A percentile compares a stretch with the other conserved stretches of the same genome.
These are phyloP conservation scores for Margaritifera margaritifera DNA, from an alignment of 2,888 invertebrate genomes.

Conservation along the genomic window DNA sequence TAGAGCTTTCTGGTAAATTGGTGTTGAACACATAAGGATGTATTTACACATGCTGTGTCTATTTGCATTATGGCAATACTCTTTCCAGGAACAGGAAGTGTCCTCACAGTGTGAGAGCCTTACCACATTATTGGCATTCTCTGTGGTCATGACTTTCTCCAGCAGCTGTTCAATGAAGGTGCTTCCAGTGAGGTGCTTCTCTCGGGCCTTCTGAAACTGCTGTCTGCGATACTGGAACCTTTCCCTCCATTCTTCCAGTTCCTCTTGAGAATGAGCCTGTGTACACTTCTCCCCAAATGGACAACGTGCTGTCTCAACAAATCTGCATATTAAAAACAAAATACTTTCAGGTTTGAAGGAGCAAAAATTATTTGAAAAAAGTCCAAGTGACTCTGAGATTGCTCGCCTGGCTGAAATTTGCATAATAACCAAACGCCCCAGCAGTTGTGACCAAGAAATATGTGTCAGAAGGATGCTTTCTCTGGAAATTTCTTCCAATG, in stretches of 20 bases:
- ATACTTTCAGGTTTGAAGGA: neutral
- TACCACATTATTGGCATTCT: conserved; percentile 78
- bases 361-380: neutral
- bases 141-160: conserved; percentile 75
- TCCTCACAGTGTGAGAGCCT: conserved; percentile 16
- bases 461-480: too few relatives aligned
- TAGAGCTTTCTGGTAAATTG: too few relatives aligned
- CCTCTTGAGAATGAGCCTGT: conserved; percentile 83
- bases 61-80: too few relatives aligned
- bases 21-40: too few relatives aligned
- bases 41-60: too few relatives aligned
- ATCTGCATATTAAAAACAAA: conserved; percentile 31
- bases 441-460: too few relatives aligned
- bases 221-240: conserved; percentile 79
- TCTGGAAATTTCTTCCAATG: too few relatives aligned
- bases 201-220: conserved; percentile 76
- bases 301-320: conserved; percentile 73
- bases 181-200: conserved; percentile 80
- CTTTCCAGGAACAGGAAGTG: too few relatives aligned
- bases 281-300: conserved; percentile 83
- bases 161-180: conserved; percentile 79
- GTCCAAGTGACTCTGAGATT: too few relatives aligned
- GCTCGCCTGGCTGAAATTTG: too few relatives aligned
- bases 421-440: too few relatives aligned
- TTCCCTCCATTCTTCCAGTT: conserved; percentile 83